Percentiles rank a stretch among this genome's conserved stretches.
Conservation (phyloP, 2,888 invertebrate species). For the Minunthozetes semirufus region DNA sequence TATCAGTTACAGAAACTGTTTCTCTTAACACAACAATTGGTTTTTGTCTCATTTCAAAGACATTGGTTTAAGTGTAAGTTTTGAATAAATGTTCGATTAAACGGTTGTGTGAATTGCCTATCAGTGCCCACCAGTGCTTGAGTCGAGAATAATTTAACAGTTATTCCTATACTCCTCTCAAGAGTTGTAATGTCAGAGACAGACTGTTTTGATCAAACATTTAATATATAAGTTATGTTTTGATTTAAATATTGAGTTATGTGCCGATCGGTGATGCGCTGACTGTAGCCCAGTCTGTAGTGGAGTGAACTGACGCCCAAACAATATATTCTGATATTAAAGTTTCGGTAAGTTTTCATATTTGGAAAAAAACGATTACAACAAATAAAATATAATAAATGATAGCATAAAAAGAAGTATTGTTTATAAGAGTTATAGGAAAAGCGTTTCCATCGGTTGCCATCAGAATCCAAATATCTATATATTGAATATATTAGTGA, state of each 20-base stretch:
- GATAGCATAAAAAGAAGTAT: too few relatives aligned
- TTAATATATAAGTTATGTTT: slow-evolving; percentile 24
- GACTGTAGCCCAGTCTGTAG: neutral
- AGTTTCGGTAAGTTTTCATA: slow-evolving; percentile 17
- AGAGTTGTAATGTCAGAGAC: slow-evolving; percentile 26
- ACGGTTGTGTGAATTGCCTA: neutral
- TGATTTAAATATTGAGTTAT: slow-evolving; percentile 18
- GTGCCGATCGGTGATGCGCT: neutral
- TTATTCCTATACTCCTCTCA: slow-evolving; percentile 17
- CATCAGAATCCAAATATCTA: too few relatives aligned
- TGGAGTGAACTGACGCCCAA: neutral
- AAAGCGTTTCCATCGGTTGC: too few relatives aligned
- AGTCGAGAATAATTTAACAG: slow-evolving; percentile 23
- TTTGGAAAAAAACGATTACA: neutral
- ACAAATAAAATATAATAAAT: too few relatives aligned
- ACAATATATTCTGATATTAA: slow-evolving; percentile 26
- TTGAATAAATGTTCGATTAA: slow-evolving; percentile 12
- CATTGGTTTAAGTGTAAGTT: neutral
- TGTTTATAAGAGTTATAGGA: too few relatives aligned
- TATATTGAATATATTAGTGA: slow-evolving; percentile 19
- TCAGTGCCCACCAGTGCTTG: neutral
- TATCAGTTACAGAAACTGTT: slow-evolving; percentile 27
- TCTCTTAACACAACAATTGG: neutral
- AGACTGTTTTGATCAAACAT: slow-evolving; percentile 19
- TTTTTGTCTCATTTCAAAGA: neutral